Evolutionary conservation across 2,888 invertebrate species (phyloP), one percentile per base, ranked within the genome.

Genomic region (Dinocampus coccinellae): DNA sequence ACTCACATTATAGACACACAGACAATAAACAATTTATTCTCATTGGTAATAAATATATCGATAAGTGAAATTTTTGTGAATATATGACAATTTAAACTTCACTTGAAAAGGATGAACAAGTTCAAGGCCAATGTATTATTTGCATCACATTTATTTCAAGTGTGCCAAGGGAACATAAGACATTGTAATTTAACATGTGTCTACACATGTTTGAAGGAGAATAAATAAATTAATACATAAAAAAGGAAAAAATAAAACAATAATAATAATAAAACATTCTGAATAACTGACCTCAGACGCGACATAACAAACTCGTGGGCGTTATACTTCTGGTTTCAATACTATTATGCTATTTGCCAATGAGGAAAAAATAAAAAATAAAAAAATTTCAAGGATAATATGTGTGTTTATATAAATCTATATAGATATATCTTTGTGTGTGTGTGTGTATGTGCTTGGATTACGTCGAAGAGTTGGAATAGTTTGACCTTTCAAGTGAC

Each of bases 71-170:
- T n/a, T n/a, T n/a, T n/a, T n/a, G n/a, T n/a, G n/a, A n/a, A n/a
- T n/a, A n/a, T n/a, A n/a, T n/a, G n/a, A n/a, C n/a, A n/a, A n/a
- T n/a, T n/a, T n/a, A n/a, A n/a, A n/a, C n/a, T n/a, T n/a, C n/a
- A n/a, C n/a, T n/a, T n/a, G n/a, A 29, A n/a, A 78, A 72, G 77
- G 78, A 77, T 70, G 78, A 73, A 75, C 81, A 85, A 85, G 85
- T 85, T 85, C 85, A 85, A 84, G 85, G 85, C 75, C 76, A 69
- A 68, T 57, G 60, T 39, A 76, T n/a, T n/a, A n/a, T 79, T 80
- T 80, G 80, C 81, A 82, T 80, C 79, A 76, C 77, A 82, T 82
- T 82, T 81, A 76, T 77, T 73, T 79, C 79, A 82, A 82, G 82
- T 82, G 83, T 77, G 74, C 80, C 79, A 82, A 82, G 82, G 82